Evolutionary conservation across 2,888 invertebrate genomes (phyloP).

Genomic region (Idaea biselata): DNA sequence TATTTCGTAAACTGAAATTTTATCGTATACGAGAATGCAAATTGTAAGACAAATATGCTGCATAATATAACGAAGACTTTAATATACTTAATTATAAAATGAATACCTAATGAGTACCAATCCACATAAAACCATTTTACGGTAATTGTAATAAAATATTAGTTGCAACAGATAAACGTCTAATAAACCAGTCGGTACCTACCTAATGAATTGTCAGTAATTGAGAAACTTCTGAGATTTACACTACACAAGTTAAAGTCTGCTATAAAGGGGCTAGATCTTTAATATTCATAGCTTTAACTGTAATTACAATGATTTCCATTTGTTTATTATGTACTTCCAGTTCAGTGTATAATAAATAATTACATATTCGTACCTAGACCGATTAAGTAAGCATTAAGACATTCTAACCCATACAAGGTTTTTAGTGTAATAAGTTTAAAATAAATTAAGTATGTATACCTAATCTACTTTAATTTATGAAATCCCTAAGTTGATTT

Average conservation of each 20-base stretch:
- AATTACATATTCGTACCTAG: neutral
- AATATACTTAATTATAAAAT: no score
- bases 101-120: no score
- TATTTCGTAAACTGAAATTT: neutral
- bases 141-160: neutral
- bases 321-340: neutral
- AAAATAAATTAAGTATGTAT: no score
- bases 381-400: neutral
- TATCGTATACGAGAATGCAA: neutral
- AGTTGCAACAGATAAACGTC: constrained; percentile 5
- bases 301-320: neutral
- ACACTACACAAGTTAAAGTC: neutral
- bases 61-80: no score
- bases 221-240: neutral
- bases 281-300: neutral
- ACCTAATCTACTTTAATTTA: no score
- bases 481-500: no score
- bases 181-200: neutral
- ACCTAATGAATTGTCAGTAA: neutral
- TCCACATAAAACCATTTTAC: neutral
- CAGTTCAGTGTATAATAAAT: neutral
- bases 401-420: no score
- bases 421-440: no score
- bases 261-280: neutral
- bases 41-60: neutral